These are phyloP conservation scores for Scolanthus callimorphus DNA, from an alignment of 92 coral and sea anemone species.

Conservation along the genomic window DNA sequence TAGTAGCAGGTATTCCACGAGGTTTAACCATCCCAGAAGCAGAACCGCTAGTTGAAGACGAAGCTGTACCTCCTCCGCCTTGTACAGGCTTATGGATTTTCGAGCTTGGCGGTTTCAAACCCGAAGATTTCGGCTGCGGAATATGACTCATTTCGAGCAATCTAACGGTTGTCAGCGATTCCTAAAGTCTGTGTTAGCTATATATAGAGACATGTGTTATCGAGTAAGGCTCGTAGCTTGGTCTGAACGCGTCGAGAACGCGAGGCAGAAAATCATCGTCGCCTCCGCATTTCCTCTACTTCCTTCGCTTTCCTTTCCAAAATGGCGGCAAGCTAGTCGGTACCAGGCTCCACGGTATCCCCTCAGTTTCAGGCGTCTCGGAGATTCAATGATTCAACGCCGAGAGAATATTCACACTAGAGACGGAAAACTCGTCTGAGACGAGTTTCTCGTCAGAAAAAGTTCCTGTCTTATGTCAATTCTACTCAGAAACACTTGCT, in stretches of 20 bases:
- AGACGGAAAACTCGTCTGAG: too few species aligned
- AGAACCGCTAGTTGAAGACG: conserved; percentile 37
- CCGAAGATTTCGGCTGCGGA: conserved; percentile 63
- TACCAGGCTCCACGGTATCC: too few species aligned
- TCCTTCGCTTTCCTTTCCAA: conserved; percentile 22
- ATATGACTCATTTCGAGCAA: conserved; percentile 67
- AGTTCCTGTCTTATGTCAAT: too few species aligned
- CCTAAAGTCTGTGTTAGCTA: too few species aligned
- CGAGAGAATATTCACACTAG: too few species aligned
- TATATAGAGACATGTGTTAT: too few species aligned
- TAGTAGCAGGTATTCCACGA: conserved; percentile 58
- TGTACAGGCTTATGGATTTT: conserved; percentile 78
- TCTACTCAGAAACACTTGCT: too few species aligned
- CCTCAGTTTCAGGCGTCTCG: too few species aligned
- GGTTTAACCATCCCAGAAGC: conserved; percentile 49
- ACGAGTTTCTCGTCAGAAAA: too few species aligned
- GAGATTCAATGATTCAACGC: too few species aligned
- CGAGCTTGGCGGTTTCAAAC: conserved; percentile 61
- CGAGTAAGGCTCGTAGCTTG: neutral
- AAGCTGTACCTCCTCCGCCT: conserved; percentile 70
- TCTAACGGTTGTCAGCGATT: conserved; percentile 1
- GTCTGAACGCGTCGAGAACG: conserved; percentile 9
- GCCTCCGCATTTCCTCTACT: conserved; percentile 15
- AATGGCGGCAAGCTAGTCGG: conserved; percentile 26
- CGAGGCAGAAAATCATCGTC: conserved; percentile 17